Base-by-base conservation (phyloP, 2,113 vertebrate genomes). In the Lota lota region DNA sequence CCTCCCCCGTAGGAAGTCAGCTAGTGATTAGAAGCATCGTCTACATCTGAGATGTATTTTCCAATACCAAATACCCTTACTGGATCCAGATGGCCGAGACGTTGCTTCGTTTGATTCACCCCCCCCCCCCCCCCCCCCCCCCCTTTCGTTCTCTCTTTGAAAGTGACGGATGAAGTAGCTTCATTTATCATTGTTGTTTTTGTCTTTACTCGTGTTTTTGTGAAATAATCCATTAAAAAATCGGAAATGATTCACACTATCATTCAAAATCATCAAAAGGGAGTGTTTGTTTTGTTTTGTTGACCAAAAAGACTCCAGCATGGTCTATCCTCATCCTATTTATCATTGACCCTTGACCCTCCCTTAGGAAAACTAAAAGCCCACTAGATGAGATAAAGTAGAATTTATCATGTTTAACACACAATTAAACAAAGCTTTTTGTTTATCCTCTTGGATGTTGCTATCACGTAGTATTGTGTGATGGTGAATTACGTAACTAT, bases 31-130 rank as follows among this genome's bases (percentile, higher is more conserved):
- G 79, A 86, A 82, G 77, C 63, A 69, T 64, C 66, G 79, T 83
- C 81, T 77, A 90, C 89, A 91, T 88, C 87, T 91, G 88, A 90
- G 71, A 88, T 79, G 75, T 68, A 86, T 88, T 89, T 88, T 72
- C 81, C 79, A 81, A 83, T 85, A 76, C 74, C 70, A 69, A 74
- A 70, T 11, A 69, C 58, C 64, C 64, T 90, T 86, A 88, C 79
- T 86, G 70, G 64, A 90, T 88, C 72, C 88, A 90, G 72, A 89
- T 90, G 89, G 79, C 53, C 47, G 66, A 81, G 74, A 76, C 20
- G 66, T 72, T 77, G 69, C 73, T 76, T 72, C 36, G 63, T 76
- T 80, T 79, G 75, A 86, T 80, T 77, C 82, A 82, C 84, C 75
- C 72, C 77, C 74, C 70, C 82, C 79, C 18, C 84, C 75, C 72